These are phyloP conservation scores for Tolmerus cingulatus DNA, from an alignment of 2,888 invertebrate genomes.

Conservation along the genomic window DNA sequence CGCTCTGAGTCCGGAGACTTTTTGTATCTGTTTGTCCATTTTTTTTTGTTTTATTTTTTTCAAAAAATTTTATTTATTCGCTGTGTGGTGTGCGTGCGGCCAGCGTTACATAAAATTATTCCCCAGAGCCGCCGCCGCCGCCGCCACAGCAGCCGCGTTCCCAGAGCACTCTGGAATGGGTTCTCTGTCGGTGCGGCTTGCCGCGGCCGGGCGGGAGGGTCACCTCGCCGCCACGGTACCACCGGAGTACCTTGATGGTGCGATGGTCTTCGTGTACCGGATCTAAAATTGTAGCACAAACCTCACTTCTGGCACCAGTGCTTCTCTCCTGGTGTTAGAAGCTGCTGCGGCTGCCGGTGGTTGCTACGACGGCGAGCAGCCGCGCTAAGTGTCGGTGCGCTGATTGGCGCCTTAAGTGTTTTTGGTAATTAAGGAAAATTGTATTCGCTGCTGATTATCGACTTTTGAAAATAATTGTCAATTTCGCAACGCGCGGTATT, in stretches of 20 bases:
- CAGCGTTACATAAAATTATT: not conserved
- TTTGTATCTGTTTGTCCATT: not conserved
- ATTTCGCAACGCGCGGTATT: constrained; percentile 35
- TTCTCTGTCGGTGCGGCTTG: not conserved
- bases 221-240: not conserved
- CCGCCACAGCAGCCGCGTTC: not conserved
- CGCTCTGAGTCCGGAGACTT: not conserved
- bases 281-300: constrained; percentile 38
- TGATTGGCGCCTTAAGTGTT: constrained; percentile 41
- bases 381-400: constrained; percentile 14
- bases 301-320: not conserved
- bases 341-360: not conserved
- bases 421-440: constrained; percentile 42
- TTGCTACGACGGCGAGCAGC: not conserved
- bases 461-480: constrained; percentile 42
- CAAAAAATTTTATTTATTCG: constrained; percentile 14
- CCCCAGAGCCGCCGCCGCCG: not conserved
- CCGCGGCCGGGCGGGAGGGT: not conserved
- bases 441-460: constrained; percentile 40
- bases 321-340: not conserved
- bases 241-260: not conserved
- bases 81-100: not conserved
- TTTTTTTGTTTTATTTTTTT: not conserved
- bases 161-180: not conserved
- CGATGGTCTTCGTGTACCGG: constrained; percentile 25